Base-by-base conservation (phyloP, 35 echinoderm and acorn worm genomes). In the Holothuria glaberrima region DNA sequence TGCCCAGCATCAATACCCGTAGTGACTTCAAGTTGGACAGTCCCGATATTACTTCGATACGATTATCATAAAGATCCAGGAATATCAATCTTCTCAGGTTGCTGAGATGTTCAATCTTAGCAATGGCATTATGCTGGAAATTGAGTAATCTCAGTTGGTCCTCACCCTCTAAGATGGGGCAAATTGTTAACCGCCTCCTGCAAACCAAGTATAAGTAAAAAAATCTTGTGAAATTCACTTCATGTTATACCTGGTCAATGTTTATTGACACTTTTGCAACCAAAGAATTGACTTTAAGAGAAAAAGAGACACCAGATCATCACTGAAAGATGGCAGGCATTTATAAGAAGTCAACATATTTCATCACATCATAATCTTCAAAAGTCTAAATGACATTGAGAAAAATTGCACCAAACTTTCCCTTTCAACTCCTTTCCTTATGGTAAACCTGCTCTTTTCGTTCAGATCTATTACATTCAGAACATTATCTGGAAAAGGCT, bases 11-110 rank as follows among this genome's bases (percentile, higher is more conserved):
- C 0, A 98, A 86, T 20, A 98, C 96, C 44, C 96, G 89, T 19
- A 98, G 70, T 4, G 96, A 94, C 65, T 90, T 98, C 36, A 98
- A 60, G 32, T 82, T 87, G 32, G 80, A 91, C 66, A 98, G 73
- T 32, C 96, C 96, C 4, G 93, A 91, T 32, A 98, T 98, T 52
- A 90, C 93, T 64, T 98, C 93, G 61, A 98, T 94, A 17, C 89
- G 88, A 77, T 98, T 98, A 66, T 98, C 96, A 93, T 98, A 98
- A 25, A 98, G 93, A 67, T 98, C 96, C 19, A 98, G 93, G 66
- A 98, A 98, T 58, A 98, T 98, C 20, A 98, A 91, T 58, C 96
- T 90, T 50, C 91, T 86, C 0, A 98, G 84, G 6, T 66, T 75
- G 44, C 68, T 90, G 57, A 98, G 91, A 57, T 91, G 93, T 58